Evolutionary conservation across 2,113 vertebrate genomes (phyloP), one percentile per base, ranked within the genome.

Genomic region (Origma solitaria): DNA sequence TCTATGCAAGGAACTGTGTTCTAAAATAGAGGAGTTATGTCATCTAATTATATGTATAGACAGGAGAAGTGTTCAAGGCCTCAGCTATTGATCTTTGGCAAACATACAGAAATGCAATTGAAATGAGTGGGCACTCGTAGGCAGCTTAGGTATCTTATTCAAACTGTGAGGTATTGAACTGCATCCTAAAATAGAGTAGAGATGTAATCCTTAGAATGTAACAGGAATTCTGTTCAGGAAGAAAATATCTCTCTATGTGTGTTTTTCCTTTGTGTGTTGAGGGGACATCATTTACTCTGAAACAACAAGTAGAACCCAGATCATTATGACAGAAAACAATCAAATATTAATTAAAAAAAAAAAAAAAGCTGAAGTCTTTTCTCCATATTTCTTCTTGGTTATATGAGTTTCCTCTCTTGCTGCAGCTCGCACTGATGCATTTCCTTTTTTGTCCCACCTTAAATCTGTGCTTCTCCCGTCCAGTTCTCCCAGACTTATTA

Each of bases 351-450:
- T 11, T 11, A 18, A 25, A 80, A 23, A 64, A 9, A 28, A 2
- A 13, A 17, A 3, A 37, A 27, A 16, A 68, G 1, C 1, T 21
- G 68, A 8, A 56, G 33, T 33, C 2, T 44, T 44, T 47, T 47
- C 22, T 47, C 12, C 7, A 6, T 58, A 37, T 19, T 11, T 6
- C 1, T 66, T 47, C n/a, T 65, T 80, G 20, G 2, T 5, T 77
- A 10, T 31, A 56, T 45, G 33, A 62, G 50, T 86, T 49, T 71
- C 6, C 11, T 3, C 6, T 38, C 49, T 90, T 0, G 0, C 24
- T 86, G 33, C 10, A 24, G 19, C 27, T 85, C 14, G 0, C 62
- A 82, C 24, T 75, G 6, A n/a, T 0, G 0, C 6, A 6, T 50
- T 35, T 89, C 16, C 17, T 18, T 57, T 78, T 58, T 42, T 65